Base-by-base conservation (phyloP, 2,797 vertebrate species). In the Enteromius anoplus region DNA sequence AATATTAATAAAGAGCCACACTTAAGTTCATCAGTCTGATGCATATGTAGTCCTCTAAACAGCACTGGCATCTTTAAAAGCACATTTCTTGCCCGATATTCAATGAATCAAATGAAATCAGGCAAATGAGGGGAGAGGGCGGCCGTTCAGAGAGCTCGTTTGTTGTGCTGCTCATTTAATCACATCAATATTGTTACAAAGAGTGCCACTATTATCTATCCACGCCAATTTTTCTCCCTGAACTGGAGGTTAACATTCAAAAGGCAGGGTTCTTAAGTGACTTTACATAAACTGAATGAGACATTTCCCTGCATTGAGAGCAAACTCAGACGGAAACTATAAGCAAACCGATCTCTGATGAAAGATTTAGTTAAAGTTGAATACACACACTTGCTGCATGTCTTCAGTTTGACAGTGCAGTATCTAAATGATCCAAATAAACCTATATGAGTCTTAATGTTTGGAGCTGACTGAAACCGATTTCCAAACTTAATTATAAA, bases 21-120 rank as follows among this genome's bases (percentile, higher is more conserved):
- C 68, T 64, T 75, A 65, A 68, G 26, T 80, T 29, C 64, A 86
- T 42, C 49, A 53, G 64, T n/a, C 21, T 82, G 37, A 65, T 75
- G 71, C 21, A 23, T 6, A 37, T 55, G 60, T 29, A 21, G 47
- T 29, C 42, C 40, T 15, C 71, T 40, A 75, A 78, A 42, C 64
- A 69, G 26, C 47, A 55, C 3, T 65, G 69, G n/a, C 60, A 40
- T 82, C 40, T 40, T 65, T 14, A 51, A 75, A 66, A 65, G 17
- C 34, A 15, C 4, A 15, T 82, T 68, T 75, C n/a, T 49, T 17
- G 29, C 29, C n/a, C 9, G 62, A 84, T 79, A 84, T 87, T 84
- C 79, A 82, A 85, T 89, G 81, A 89, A 81, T 42, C 68, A 51
- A 86, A 87, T 85, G 26, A 88, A 86, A 81, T 75, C 81, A 82